Evolutionary conservation across 2,888 invertebrate genomes (phyloP), one percentile per base, ranked within the genome.

Genomic region (Stenodera caucasica): DNA sequence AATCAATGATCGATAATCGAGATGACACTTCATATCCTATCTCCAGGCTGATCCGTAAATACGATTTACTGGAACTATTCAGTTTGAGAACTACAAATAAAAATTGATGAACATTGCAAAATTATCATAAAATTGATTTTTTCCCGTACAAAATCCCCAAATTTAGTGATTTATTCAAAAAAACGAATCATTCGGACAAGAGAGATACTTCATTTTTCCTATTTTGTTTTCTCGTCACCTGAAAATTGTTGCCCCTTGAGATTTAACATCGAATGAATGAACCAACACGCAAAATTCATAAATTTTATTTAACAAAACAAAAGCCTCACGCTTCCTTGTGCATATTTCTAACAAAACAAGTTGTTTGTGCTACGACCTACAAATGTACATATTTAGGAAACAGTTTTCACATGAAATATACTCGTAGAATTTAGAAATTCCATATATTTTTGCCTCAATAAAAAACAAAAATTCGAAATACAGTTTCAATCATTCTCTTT

Each of bases 1-100:
- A 77, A 77, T 78, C 77, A 72, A 77, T 77, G 76, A 71, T 71
- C 70, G 67, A 68, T 73, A 64, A 63, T 61, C 63, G 58, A 49
- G 53, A 58, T 51, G 66, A 67, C 63, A 69, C 63, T 71, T 64
- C 60, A 60, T 70, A 70, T 66, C 61, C 54, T 54, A 35, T 18
- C 61, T 55, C 49, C 49, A 33, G 35, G 51, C 54, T 29, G 23
- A 35, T 33, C 40, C 35, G 23, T 51, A 57, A 57, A 57, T 30
- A 14, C 35, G 53, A 58, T 58, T 58, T 49, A 21, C 3, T 30
- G 30, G 8, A 18, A 0, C 15, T 51, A 12, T 51, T 15, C 51
- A 18, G 51, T 29, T 26, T 32, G 21, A 45, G 21, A 21, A 45
- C 45, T 45, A 45, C 21, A 40, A 45, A 18, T 45, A 45, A 18